Conservation (phyloP, 2,797 vertebrate species). For the Lutjanus argentimaculatus region DNA sequence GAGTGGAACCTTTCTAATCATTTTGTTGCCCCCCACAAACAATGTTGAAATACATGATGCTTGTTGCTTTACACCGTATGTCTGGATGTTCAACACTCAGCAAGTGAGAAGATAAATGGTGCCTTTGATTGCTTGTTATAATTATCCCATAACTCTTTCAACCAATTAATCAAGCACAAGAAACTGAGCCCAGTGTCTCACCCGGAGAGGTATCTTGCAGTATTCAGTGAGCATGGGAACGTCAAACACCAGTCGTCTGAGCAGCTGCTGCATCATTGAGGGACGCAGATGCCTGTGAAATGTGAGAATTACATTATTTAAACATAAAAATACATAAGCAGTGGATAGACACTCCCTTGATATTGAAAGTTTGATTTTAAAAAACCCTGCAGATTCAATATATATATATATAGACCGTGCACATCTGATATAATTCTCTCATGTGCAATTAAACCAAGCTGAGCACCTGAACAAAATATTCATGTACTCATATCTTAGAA, state of each 20-base stretch:
- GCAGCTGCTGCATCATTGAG: slow-evolving; percentile 96
- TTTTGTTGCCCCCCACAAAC: no score
- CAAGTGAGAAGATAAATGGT: slow-evolving; percentile 5
- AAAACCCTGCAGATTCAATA: neutral
- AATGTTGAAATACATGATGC: neutral
- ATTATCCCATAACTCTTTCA: slow-evolving; percentile 15
- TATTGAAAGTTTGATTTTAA: neutral
- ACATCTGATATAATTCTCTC: neutral
- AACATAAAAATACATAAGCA: neutral
- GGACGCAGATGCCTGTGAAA: slow-evolving; percentile 92
- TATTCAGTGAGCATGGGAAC: slow-evolving; percentile 96
- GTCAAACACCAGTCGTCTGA: slow-evolving; percentile 97
- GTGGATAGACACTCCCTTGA: neutral
- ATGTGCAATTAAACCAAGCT: neutral
- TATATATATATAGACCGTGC: no score
- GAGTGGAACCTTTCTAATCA: no score
- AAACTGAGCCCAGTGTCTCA: slow-evolving; percentile 66
- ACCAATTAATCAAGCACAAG: slow-evolving; percentile 23
- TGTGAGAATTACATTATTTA: neutral
- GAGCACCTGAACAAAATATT: neutral
- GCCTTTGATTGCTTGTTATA: slow-evolving; percentile 1
- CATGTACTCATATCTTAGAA: neutral
- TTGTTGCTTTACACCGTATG: neutral
- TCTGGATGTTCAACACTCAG: neutral
- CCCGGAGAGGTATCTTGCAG: slow-evolving; percentile 96